Evolutionary conservation across 2,888 invertebrate genomes (phyloP).

Genomic region (Chymomyza amoena): DNA sequence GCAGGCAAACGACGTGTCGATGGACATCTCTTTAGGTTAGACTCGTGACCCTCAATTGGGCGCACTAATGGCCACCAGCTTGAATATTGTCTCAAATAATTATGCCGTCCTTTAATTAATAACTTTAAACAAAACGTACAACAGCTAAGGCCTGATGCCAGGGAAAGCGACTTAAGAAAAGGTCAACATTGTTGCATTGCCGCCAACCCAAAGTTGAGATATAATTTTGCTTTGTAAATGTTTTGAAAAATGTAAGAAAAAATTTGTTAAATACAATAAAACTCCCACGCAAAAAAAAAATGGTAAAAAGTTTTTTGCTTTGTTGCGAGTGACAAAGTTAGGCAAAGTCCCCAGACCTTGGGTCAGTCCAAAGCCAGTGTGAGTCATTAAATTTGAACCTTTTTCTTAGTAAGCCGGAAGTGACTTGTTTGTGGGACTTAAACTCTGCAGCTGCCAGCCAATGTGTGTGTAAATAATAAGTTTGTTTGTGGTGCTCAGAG

Average conservation of each 20-base stretch:
- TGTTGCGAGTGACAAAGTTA: constrained; percentile 17
- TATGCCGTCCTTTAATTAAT: constrained; percentile 61
- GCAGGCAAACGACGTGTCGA: background rate
- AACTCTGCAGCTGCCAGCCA: constrained; percentile 20
- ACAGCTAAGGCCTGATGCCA: constrained; percentile 21
- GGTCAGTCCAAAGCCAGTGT: constrained; percentile 12
- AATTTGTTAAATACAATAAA: constrained; percentile 7
- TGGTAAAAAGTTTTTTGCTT: constrained; percentile 35
- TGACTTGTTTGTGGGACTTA: constrained; percentile 24
- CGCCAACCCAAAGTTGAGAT: background rate
- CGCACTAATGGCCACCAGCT: constrained; percentile 31
- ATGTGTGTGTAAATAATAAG: constrained; percentile 59
- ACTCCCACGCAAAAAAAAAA: constrained; percentile 2
- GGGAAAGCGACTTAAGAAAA: background rate
- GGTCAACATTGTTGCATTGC: background rate
- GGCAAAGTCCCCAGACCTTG: background rate
- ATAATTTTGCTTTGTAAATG: background rate
- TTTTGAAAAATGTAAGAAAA: constrained; percentile 7
- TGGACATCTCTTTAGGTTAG: constrained; percentile 38
- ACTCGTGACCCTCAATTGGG: constrained; percentile 36
- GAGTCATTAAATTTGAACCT: constrained; percentile 58
- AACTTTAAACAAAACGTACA: constrained; percentile 39
- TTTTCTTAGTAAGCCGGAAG: background rate
- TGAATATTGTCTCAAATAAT: constrained; percentile 50
- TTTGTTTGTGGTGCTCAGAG: constrained; percentile 22